These are phyloP conservation scores for Trissolcus japonicus DNA, from an alignment of 2,888 invertebrate genomes.

Conservation along the genomic window DNA sequence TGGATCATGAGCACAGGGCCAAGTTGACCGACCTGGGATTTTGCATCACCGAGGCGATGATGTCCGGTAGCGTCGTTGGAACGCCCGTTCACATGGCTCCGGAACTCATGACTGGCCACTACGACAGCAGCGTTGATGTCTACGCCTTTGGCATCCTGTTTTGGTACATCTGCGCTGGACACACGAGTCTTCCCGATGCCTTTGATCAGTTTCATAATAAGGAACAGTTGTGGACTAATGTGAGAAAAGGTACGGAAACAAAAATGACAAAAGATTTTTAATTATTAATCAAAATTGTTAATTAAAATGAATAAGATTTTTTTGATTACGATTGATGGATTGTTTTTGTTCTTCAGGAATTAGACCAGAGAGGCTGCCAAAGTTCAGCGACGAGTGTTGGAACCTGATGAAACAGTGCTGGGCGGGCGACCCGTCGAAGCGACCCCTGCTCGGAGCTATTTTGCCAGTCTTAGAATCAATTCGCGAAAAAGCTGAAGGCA, in stretches of 20 bases:
- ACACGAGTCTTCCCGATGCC: slow-evolving; percentile 85
- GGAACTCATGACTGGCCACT: slow-evolving; percentile 87
- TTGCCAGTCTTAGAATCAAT: slow-evolving; percentile 79
- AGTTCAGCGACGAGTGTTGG: slow-evolving; percentile 89
- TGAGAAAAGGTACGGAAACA: slow-evolving; percentile 88
- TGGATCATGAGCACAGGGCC: slow-evolving; percentile 85
- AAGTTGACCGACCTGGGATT: slow-evolving; percentile 92
- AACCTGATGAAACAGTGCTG: slow-evolving; percentile 89
- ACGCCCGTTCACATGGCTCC: slow-evolving; percentile 96
- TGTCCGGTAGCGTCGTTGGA: slow-evolving; percentile 92
- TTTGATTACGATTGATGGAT: too few species aligned
- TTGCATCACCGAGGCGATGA: slow-evolving; percentile 92
- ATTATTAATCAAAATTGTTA: too few species aligned
- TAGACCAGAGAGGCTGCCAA: slow-evolving; percentile 86
- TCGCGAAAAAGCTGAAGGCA: slow-evolving; percentile 70
- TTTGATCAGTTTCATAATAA: slow-evolving; percentile 91
- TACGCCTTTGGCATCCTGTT: slow-evolving; percentile 94
- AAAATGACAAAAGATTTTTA: too few species aligned
- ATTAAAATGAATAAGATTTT: too few species aligned
- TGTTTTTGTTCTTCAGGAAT: slow-evolving; percentile 79
- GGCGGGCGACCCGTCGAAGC: slow-evolving; percentile 84
- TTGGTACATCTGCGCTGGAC: slow-evolving; percentile 93
- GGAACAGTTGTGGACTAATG: slow-evolving; percentile 90
- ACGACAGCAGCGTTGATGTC: slow-evolving; percentile 90
- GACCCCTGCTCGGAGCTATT: slow-evolving; percentile 87